Base-by-base conservation (phyloP, 2,888 invertebrate genomes). In the Melinopterus prodromus region DNA sequence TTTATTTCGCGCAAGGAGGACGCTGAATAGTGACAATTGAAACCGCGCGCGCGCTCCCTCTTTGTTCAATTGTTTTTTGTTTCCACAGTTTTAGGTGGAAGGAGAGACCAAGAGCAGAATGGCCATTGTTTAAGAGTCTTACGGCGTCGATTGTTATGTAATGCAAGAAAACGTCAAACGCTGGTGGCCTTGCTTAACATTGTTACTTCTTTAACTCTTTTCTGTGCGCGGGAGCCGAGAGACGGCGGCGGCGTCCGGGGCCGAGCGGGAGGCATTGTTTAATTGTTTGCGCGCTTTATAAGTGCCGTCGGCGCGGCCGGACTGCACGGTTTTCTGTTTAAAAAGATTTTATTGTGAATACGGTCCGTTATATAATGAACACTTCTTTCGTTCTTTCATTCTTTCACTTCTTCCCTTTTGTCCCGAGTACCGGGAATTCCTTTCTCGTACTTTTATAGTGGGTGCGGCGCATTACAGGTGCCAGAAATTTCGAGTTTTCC, bases 11-110 rank as follows among this genome's bases (percentile, higher is more conserved):
- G 87, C 86, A 86, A 85, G 85, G 84, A 87, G 86, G 53, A 53
- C 53, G 53, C 83, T 88, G 87, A 87, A 88, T 87, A 87, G 87
- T 87, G 87, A 88, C 87, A 88, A 88, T 88, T 87, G 87, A 87
- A 88, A 88, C 86, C 87, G 86, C 86, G 86, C 84, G 53, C 53
- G 53, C 53, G 53, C 53, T 53, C 53, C 37, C 74, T 85, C 87
- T 87, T 88, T 87, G 87, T 87, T 86, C 84, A 85, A 85, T 53
- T 86, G 86, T 88, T 87, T 87, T 88, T 87, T 87, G 87, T 87
- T 87, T 88, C 86, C 87, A 86, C 85, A 53, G 9, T 53, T 53
- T 53, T 86, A 87, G 86, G 87, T 87, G 86, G 86, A 12, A 53
- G 53, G 53, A 53, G 53, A 53, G 53, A 53, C 12, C 7, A 6